Evolutionary conservation across 1,140 invertebrate genomes (phyloP).

Genomic region (Drosophila bocki): DNA sequence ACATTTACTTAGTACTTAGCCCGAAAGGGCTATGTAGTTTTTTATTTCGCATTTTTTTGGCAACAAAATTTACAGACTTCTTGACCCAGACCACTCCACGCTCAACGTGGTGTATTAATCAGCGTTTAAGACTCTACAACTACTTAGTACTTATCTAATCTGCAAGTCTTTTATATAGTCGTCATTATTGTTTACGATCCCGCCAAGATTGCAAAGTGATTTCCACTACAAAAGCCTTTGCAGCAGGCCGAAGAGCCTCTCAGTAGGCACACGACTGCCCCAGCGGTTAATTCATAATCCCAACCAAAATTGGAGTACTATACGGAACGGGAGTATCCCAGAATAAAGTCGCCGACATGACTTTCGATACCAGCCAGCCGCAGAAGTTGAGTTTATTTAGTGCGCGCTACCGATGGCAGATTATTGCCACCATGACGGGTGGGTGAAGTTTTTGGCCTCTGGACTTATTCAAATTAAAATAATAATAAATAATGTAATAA

Average conservation of each 20-base stretch:
- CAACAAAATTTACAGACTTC: constrained; percentile 6
- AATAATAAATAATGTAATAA: background rate
- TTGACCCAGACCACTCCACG: background rate
- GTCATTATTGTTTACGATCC: constrained; percentile 23
- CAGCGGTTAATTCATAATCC: constrained; percentile 7
- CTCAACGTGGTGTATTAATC: constrained; percentile 21
- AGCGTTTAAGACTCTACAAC: constrained; percentile 3
- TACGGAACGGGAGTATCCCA: background rate
- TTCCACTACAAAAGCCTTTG: constrained; percentile 60
- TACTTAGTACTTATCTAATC: constrained; percentile 43
- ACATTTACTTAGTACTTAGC: constrained; percentile 1
- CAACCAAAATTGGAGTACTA: constrained; percentile 12
- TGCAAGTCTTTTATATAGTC: constrained; percentile 44
- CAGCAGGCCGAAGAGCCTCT: constrained; percentile 20
- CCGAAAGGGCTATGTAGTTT: constrained; percentile 1
- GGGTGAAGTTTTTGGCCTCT: constrained; percentile 20
- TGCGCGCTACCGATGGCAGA: constrained; percentile 66
- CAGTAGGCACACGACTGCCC: constrained; percentile 48
- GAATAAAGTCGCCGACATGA: constrained; percentile 42
- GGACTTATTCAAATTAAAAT: background rate
- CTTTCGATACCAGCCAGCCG: constrained; percentile 15
- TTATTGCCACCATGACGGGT: constrained; percentile 73
- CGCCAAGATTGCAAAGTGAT: constrained; percentile 48
- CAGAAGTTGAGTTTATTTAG: constrained; percentile 60
- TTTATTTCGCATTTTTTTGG: background rate